Evolutionary conservation across 2,113 vertebrate species (phyloP).

Genomic region (Rousettus leschenaultii): DNA sequence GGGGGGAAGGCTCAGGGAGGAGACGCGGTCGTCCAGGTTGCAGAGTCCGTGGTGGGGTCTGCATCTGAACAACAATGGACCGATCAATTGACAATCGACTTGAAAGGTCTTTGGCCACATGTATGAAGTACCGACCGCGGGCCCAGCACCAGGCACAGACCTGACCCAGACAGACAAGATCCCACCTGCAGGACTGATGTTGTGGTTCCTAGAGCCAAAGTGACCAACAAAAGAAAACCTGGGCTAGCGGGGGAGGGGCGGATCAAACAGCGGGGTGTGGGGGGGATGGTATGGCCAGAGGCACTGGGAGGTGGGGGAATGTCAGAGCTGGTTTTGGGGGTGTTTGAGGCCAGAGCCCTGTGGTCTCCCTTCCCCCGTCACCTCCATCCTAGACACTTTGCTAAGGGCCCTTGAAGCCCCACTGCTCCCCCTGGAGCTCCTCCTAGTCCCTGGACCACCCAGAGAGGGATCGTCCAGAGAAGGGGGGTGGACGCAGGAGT

Average conservation of each 20-base stretch:
- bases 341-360: neutral
- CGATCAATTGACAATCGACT: too few species aligned
- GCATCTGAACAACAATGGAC: neutral
- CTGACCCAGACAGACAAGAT: neutral
- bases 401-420: neutral
- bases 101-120: neutral
- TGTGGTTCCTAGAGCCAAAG: neutral
- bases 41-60: too few species aligned
- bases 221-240: neutral
- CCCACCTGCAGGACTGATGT: neutral
- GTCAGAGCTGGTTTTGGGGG: accelerated
- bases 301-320: neutral
- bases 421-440: neutral
- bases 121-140: neutral
- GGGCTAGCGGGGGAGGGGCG: neutral
- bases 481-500: neutral
- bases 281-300: accelerated
- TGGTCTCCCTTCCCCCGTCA: neutral
- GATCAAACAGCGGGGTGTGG: too few species aligned
- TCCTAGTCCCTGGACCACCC: neutral
- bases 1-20: neutral
- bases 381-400: neutral
- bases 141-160: neutral
- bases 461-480: neutral
- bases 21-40: neutral